Base-by-base conservation (phyloP, 2,888 invertebrate genomes). In the Rotaria macrura region DNA sequence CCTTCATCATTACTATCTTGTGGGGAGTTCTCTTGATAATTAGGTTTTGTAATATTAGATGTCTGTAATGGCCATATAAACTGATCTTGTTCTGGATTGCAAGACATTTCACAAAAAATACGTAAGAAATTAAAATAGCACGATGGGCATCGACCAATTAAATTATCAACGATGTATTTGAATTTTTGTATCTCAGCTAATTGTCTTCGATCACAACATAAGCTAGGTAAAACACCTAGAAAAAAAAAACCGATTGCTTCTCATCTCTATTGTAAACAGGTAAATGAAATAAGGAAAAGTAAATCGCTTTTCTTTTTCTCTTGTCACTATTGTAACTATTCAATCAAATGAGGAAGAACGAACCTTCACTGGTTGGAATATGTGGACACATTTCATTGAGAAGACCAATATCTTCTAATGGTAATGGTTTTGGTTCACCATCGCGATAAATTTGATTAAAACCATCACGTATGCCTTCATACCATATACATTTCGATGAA, bases 41-140 rank as follows among this genome's bases (percentile, higher is more conserved):
- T n/a, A 1, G 79, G 43, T 43, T 14, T 40, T 7, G 25, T 43
- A 12, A 79, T n/a, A 79, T 79, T 43, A 23, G 20, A 10, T n/a
- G 2, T 10, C 2, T 79, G 14, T 43, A 79, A 25, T n/a, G 79
- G 79, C 40, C 43, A 79, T 25, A 86, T 83, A 55, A 86, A 86
- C 29, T 85, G 29, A 47, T 54, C 52, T 43, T 86, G 86, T 47
- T 38, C 52, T 6, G 85, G 43, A 79, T 54, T 79, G 79, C 86
- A 86, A 5, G 86, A 85, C 83, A 86, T 85, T 74, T 86, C 85
- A 65, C 86, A 86, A n/a, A 86, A 52, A 52, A 86, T 84, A n/a
- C 84, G 34, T 74, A 74, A 83, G n/a, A 86, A 85, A 55, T 86
- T 86, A 72, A n/a, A 54, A 43, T 74, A 86, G 25, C 86, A 86